Conservation (phyloP, 2,113 vertebrate genomes). For the Spea multiplicata region DNA sequence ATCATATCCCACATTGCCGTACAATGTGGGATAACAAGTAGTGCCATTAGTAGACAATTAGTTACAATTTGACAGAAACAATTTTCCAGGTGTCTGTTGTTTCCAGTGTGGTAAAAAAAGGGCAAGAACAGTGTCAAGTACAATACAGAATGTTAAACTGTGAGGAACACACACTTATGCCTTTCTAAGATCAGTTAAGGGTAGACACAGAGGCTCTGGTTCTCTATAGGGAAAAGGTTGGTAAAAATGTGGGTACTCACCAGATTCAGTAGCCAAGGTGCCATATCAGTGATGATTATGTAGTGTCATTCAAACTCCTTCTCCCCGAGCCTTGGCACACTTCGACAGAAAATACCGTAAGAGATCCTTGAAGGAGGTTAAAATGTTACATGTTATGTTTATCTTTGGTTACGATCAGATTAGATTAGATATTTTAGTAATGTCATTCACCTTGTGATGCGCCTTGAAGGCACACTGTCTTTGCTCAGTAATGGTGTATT, state of each 20-base stretch:
- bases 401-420: slow-evolving; percentile 6
- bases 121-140: no score
- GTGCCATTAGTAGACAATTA: no score
- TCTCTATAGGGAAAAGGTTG: no score
- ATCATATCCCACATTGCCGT: no score
- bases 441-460: not conserved
- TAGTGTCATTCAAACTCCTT: not conserved
- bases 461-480: not conserved
- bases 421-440: slow-evolving; percentile 24
- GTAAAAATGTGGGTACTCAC: not conserved
- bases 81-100: no score
- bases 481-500: not conserved
- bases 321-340: not conserved
- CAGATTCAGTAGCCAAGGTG: slow-evolving; percentile 5
- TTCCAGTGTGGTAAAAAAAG: no score
- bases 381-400: slow-evolving; percentile 30
- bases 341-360: not conserved
- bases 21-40: no score
- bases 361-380: slow-evolving; percentile 4
- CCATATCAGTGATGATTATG: not conserved
- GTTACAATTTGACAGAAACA: no score
- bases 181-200: no score
- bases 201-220: no score
- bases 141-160: no score
- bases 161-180: no score